phyloP scores from a whole-genome alignment of 2,113 vertebrate species.

The Gorsachius goisagi region DNA sequence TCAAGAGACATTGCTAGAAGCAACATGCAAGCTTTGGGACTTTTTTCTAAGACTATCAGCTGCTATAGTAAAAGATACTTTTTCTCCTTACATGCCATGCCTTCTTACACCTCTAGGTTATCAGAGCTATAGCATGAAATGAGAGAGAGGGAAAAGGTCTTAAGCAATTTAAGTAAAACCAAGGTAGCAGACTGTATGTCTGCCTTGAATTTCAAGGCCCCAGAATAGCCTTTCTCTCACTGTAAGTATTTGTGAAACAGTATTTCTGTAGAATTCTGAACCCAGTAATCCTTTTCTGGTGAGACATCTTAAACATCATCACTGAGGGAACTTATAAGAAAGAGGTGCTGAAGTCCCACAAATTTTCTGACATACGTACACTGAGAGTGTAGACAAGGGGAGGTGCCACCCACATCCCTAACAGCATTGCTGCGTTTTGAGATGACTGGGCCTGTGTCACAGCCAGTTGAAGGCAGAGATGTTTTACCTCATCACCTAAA shows the following conservation, averaged over 20 bases:
- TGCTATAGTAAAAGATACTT: background rate
- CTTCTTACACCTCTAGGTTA: background rate
- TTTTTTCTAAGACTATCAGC: background rate
- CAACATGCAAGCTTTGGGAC: background rate
- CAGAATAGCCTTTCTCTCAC: background rate
- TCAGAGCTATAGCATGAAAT: background rate
- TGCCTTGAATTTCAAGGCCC: background rate
- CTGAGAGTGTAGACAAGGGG: slow-evolving; percentile 87
- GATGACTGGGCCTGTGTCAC: slow-evolving; percentile 87
- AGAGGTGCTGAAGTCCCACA: background rate
- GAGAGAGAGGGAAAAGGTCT: background rate
- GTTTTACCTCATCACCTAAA: slow-evolving; percentile 89
- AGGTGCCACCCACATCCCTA: slow-evolving; percentile 87
- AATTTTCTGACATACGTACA: slow-evolving; percentile 74
- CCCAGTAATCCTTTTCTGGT: background rate
- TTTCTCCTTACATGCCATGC: background rate
- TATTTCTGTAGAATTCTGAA: background rate
- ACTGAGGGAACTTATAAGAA: background rate
- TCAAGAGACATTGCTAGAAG: background rate
- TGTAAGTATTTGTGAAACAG: background rate
- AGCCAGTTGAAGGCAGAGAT: slow-evolving; percentile 84
- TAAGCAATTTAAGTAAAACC: background rate
- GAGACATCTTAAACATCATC: background rate
- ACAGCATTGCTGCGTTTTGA: slow-evolving; percentile 85
- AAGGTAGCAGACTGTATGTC: background rate